Conservation (phyloP, 2,113 vertebrate genomes). For the Nothocercus julius region DNA sequence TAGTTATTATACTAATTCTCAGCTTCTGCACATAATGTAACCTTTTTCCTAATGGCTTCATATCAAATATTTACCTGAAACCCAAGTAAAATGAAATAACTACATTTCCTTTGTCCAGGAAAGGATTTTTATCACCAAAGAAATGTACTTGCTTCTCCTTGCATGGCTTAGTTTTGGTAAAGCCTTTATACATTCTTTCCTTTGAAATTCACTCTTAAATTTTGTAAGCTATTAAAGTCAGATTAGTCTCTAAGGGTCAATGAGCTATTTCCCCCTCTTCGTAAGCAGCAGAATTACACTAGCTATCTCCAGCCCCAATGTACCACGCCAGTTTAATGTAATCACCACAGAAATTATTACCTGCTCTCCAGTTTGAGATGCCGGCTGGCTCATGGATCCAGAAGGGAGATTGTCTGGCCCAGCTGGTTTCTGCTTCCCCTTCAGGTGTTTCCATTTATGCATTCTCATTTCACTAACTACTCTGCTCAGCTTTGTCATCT, state of each 20-base stretch:
- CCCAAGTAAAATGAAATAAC: neutral
- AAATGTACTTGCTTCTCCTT: neutral
- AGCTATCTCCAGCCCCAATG: neutral
- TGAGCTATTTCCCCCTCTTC: neutral
- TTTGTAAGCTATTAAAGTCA: neutral
- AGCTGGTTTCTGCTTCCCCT: neutral
- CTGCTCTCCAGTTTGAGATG: neutral
- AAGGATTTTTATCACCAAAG: neutral
- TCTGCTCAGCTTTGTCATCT: neutral
- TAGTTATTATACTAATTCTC: neutral
- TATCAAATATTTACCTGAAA: neutral
- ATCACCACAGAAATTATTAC: neutral
- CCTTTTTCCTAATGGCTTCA: neutral
- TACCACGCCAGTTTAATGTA: fast-evolving
- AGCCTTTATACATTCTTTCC: neutral
- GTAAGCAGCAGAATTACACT: neutral
- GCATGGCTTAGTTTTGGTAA: neutral
- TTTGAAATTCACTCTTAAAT: neutral
- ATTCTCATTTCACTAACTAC: neutral
- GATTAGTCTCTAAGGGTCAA: neutral
- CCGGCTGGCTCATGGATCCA: neutral
- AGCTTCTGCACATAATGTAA: neutral
- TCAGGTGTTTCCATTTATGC: neutral
- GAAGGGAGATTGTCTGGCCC: neutral
- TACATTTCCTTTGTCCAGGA: neutral